Base-by-base conservation (phyloP, 2,888 invertebrate genomes). In the Sinodicranocentrus sp. region DNA sequence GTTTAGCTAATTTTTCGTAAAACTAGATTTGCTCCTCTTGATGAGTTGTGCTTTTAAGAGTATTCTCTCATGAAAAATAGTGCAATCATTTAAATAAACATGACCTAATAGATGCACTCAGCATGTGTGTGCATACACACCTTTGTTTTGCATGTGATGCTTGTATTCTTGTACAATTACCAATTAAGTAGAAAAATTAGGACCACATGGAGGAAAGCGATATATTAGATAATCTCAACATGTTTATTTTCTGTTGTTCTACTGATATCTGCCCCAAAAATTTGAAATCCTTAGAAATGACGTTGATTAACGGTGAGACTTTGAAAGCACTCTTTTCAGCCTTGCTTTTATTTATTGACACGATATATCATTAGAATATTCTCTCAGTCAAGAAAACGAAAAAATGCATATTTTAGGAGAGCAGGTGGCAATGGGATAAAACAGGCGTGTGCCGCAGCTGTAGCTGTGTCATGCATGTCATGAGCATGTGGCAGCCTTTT, bases 381-480 rank as follows among this genome's bases (percentile, higher is more conserved):
- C 28, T 54, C 21, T 54, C 25, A 52, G 15, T 63, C 48, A 71
- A 48, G 33, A 72, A 71, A 71, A 65, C 52, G 72, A 71, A 70
- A 67, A 17, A 57, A 52, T 70, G 52, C 54, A 44, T 23, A 48
- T 65, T 71, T 59, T 78, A 59, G 8, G 17, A 68, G 57, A 73
- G 52, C 70, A 82, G 75, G 75, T 82, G 82, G 75, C 82, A 82
- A 76, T 67, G 67, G 80, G 70, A 70, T 82, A 70, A 76, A 75
- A 72, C 67, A 82, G 75, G 79, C 79, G 79, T 79, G 79, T 79
- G 79, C 79, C 61, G 57, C 33, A 33, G 23, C 5, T 21, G 13
- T 57, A 6, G 79, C 65, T 59, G 78, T 70, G 78, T 70, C 70
- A 61, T 63, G 59, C 78, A 59, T 77, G 77, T 70, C 77, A 2